Conservation (phyloP, 2,797 vertebrate species). For the Furcifer pardalis region DNA sequence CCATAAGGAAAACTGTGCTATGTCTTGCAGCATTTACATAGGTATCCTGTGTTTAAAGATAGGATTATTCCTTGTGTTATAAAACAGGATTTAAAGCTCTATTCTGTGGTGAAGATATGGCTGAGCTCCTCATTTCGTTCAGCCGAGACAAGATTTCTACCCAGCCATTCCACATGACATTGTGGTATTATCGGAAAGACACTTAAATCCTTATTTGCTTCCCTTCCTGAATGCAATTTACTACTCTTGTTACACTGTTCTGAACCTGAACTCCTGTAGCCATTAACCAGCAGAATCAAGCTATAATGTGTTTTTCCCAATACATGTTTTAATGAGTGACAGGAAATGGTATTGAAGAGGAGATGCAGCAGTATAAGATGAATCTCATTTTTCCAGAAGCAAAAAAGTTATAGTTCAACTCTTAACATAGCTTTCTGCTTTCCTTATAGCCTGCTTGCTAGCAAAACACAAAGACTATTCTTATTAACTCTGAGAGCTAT, state of each 20-base stretch:
- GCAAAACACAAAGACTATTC: conserved; percentile 25
- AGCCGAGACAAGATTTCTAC: neutral
- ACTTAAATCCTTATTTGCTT: conserved; percentile 55
- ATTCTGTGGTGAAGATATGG: neutral
- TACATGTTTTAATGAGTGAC: conserved; percentile 50
- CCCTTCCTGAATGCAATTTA: conserved; percentile 58
- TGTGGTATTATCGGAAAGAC: conserved; percentile 37
- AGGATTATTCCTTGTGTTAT: neutral
- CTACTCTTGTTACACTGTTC: conserved; percentile 17
- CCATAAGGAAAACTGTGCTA: neutral
- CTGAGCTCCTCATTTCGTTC: neutral
- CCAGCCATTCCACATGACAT: neutral
- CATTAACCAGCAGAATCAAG: conserved; percentile 53
- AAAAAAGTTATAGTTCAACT: conserved; percentile 56
- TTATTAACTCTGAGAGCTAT: conserved; percentile 38
- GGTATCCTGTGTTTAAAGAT: neutral
- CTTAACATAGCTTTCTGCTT: neutral
- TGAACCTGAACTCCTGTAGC: conserved; percentile 32
- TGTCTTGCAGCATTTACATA: neutral
- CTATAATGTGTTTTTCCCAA: conserved; percentile 48
- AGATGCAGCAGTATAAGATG: conserved; percentile 40
- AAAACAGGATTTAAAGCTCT: neutral
- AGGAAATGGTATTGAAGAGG: conserved; percentile 50
- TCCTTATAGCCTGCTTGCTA: conserved; percentile 39
- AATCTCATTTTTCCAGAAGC: conserved; percentile 44